Base-by-base conservation (phyloP, 2,888 invertebrate species). In the Melinaea menophilus region DNA sequence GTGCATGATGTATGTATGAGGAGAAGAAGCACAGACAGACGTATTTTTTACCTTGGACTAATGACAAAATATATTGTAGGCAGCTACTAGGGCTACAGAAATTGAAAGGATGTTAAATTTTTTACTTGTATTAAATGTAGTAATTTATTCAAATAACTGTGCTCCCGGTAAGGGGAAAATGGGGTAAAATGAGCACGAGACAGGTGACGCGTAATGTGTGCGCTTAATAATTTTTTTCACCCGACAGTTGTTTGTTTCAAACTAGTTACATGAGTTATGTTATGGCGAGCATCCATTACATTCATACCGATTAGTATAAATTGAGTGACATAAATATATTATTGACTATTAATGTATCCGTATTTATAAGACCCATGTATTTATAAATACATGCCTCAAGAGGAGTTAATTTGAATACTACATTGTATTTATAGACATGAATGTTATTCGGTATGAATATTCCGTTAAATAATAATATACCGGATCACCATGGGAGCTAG, bases 121-220 rank as follows among this genome's bases (percentile, higher is more conserved):
- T 51, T 51, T 31, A 51, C 31, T 31, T 51, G 7, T 51, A 51
- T 5, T 51, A n/a, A 13, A 7, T 9, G 31, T 51, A 31, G 2
- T 9, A 51, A 5, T 9, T 51, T 31, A 51, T 22, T 9, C 7
- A 46, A 60, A 56, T 46, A 55, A 55, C 60, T 34, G 63, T 63
- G 47, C 58, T 64, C 47, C 54, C 37, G 57, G 62, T 61, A 57
- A 60, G 59, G 64, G 63, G 63, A 59, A 59, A 67, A 63, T 59
- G 63, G 70, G 67, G 58, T 58, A 61, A 62, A 63, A 64, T 67
- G 63, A 65, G 66, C 66, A 64, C 58, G 61, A 64, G 59, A 70
- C 69, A 71, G 71, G 70, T 71, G 71, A 70, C 68, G 66, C 67
- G 69, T 67, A 58, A 63, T 69, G 70, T 68, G 68, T 69, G 67